phyloP scores from a whole-genome alignment of 2,888 invertebrate species.

The Malacosoma neustria region DNA sequence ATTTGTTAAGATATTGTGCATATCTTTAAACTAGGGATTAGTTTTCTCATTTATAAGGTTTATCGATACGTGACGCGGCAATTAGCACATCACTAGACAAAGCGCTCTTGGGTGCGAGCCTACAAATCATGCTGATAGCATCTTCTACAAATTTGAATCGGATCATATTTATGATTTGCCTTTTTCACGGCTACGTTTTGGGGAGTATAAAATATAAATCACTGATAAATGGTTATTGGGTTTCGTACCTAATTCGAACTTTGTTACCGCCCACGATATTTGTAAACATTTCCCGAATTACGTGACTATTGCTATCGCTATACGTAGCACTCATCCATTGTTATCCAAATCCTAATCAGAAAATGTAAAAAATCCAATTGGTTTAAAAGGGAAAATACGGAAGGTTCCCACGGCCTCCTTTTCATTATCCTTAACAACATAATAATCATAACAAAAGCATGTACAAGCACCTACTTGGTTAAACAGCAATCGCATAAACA shows the following conservation, averaged over 20 bases:
- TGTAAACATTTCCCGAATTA: constrained; percentile 21
- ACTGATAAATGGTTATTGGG: constrained; percentile 64
- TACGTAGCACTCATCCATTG: background rate
- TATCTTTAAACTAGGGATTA: constrained; percentile 18
- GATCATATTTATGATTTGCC: constrained; percentile 76
- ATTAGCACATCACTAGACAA: constrained; percentile 70
- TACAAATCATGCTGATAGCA: constrained; percentile 73
- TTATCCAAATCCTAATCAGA: constrained; percentile 23
- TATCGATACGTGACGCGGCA: constrained; percentile 53
- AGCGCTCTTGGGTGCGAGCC: constrained; percentile 68
- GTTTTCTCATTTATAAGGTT: constrained; percentile 27
- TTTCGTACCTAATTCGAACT: constrained; percentile 52
- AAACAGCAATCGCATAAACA: constrained; percentile 75
- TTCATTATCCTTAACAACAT: constrained; percentile 63
- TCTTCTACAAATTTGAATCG: constrained; percentile 77
- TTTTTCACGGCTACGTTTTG: constrained; percentile 72
- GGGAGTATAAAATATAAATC: constrained; percentile 70
- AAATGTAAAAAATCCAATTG: constrained; percentile 17
- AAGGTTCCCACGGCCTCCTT: constrained; percentile 46
- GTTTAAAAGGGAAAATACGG: constrained; percentile 19
- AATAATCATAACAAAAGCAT: constrained; percentile 72
- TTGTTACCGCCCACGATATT: constrained; percentile 32
- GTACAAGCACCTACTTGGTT: constrained; percentile 70
- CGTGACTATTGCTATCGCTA: constrained; percentile 12
- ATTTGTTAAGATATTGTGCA: constrained; percentile 8